phyloP scores from a whole-genome alignment of 92 coral and sea anemone genomes.

The Nematostella vectensis region DNA sequence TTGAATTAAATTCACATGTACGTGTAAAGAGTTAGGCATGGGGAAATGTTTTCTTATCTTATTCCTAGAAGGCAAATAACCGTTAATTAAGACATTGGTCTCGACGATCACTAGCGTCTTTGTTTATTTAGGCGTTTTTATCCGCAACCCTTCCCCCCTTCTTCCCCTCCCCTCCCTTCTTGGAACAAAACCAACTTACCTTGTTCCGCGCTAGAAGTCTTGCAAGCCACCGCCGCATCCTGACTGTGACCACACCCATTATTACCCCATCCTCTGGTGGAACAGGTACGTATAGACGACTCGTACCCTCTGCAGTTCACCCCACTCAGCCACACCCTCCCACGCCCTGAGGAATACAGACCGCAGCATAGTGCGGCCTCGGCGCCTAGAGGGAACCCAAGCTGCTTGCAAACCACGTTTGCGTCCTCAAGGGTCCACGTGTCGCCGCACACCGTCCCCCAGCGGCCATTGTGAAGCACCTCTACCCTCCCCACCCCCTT shows the following conservation, averaged over 20 bases:
- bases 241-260: conserved; percentile 26
- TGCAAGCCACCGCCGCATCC: conserved; percentile 40
- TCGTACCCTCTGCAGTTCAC: conserved; percentile 28
- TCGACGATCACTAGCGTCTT: too few species aligned
- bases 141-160: too few species aligned
- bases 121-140: too few species aligned
- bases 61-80: too few species aligned
- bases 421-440: conserved; percentile 35
- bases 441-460: conserved; percentile 56
- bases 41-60: too few species aligned
- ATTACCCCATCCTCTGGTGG: conserved; percentile 47
- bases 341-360: conserved; percentile 32
- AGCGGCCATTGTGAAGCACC: conserved; percentile 33
- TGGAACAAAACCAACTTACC: too few species aligned
- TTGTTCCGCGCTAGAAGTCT: conserved; percentile 1
- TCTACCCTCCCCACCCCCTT: conserved; percentile 46
- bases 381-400: conserved; percentile 35
- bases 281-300: conserved; percentile 28
- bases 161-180: too few species aligned
- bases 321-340: conserved; percentile 41
- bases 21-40: too few species aligned
- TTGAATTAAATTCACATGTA: too few species aligned
- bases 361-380: conserved; percentile 44
- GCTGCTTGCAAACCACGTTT: conserved; percentile 38
- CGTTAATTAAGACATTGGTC: too few species aligned